These are phyloP conservation scores for Heliconius melpomene DNA, from an alignment of 1,140 invertebrate genomes.

Conservation along the genomic window DNA sequence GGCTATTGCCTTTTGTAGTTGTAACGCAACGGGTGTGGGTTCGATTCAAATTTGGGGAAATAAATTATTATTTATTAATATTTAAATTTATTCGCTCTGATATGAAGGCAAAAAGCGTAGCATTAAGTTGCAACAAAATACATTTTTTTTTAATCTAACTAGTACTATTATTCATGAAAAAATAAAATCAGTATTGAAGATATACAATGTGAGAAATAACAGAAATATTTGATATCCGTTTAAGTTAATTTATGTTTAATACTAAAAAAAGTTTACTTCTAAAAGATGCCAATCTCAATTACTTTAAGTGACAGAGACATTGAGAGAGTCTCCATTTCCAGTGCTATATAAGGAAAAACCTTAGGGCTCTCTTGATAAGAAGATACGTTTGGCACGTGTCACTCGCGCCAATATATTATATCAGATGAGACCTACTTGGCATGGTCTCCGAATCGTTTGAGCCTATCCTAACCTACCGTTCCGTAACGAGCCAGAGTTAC, in stretches of 20 bases:
- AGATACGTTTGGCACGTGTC: conserved; percentile 11
- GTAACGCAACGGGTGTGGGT: too few species aligned
- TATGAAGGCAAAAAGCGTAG: too few species aligned
- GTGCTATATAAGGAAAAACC: background rate
- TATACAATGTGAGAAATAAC: background rate
- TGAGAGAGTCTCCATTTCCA: background rate
- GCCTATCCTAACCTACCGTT: too few species aligned
- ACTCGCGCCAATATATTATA: conserved; percentile 1
- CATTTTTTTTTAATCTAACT: too few species aligned
- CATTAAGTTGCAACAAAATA: too few species aligned
- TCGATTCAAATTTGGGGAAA: too few species aligned
- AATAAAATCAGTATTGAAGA: too few species aligned
- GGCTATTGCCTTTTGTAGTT: too few species aligned
- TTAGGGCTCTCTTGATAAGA: conserved; percentile 13
- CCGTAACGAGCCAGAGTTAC: background rate
- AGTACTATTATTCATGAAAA: too few species aligned
- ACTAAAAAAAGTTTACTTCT: background rate
- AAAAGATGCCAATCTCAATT: background rate
- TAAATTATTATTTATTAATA: too few species aligned
- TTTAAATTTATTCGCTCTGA: too few species aligned
- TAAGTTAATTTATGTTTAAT: background rate
- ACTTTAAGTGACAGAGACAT: background rate
- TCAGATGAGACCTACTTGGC: conserved; percentile 20
- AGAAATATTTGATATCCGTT: background rate
- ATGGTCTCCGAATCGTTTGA: conserved; percentile 3